Evolutionary conservation across 2,888 invertebrate genomes (phyloP).

Genomic region (Enchytraeus crypticus): DNA sequence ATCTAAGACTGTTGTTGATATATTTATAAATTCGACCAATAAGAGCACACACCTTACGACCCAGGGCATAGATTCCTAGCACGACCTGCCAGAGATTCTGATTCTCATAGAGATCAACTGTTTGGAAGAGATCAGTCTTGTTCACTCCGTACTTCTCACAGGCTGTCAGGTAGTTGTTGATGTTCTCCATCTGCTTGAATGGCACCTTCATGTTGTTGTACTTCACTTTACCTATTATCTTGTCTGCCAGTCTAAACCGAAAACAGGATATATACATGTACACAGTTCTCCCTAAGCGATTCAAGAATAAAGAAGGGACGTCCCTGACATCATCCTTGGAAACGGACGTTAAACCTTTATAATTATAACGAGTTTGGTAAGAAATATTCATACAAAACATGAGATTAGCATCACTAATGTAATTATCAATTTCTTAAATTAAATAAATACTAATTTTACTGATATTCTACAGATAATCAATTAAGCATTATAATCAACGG

Average conservation of each 20-base stretch:
- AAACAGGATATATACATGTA: neutral
- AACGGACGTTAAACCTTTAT: too few species aligned
- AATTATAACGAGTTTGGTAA: too few species aligned
- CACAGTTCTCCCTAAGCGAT: neutral
- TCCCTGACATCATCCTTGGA: too few species aligned
- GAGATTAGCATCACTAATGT: too few species aligned
- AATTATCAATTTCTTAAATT: too few species aligned
- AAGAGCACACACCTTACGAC: slow-evolving; percentile 63
- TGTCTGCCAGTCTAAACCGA: slow-evolving; percentile 18
- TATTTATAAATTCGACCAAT: neutral
- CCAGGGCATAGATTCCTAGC: slow-evolving; percentile 81
- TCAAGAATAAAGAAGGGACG: neutral
- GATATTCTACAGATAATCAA: too few species aligned
- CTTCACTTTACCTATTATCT: slow-evolving; percentile 61
- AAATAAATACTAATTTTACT: too few species aligned
- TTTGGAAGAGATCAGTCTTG: slow-evolving; percentile 96
- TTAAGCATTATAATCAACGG: too few species aligned
- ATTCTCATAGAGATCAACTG: slow-evolving; percentile 91
- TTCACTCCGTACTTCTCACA: slow-evolving; percentile 86
- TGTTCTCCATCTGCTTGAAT: slow-evolving; percentile 98
- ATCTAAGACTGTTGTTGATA: too few species aligned
- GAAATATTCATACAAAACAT: too few species aligned
- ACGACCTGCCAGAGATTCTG: slow-evolving; percentile 94
- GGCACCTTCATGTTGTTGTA: slow-evolving; percentile 66
- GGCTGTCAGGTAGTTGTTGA: slow-evolving; percentile 74